phyloP scores from a whole-genome alignment of 2,888 invertebrate species.

The Drosophila atroscutellata region DNA sequence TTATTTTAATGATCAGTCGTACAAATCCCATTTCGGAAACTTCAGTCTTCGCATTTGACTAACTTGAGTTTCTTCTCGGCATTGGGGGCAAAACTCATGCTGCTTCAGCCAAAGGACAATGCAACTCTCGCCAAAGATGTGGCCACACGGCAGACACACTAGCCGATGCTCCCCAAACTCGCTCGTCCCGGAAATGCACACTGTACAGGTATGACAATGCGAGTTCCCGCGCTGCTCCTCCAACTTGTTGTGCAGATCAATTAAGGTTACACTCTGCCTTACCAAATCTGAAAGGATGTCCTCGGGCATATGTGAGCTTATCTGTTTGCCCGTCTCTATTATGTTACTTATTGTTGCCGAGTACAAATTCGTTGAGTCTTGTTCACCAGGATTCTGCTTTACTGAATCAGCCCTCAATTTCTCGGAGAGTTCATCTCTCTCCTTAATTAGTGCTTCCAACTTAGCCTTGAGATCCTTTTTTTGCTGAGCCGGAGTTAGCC shows the following conservation, averaged over 20 bases:
- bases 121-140: background rate
- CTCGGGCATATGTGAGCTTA: background rate
- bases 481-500: rapidly evolving
- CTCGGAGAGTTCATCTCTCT: background rate
- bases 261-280: rapidly evolving
- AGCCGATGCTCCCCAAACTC: rapidly evolving
- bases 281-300: background rate
- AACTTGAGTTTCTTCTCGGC: background rate
- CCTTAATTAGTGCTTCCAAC: background rate
- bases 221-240: rapidly evolving
- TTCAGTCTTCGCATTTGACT: background rate
- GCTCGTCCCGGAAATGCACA: background rate
- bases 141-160: conserved; percentile 2
- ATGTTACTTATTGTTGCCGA: background rate
- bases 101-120: background rate
- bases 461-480: background rate
- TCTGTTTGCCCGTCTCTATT: rapidly evolving
- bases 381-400: rapidly evolving
- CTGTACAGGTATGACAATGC: background rate
- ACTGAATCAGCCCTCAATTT: background rate
- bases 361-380: rapidly evolving
- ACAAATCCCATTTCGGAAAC: background rate
- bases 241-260: background rate
- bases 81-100: background rate
- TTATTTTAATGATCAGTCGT: background rate